phyloP scores from a whole-genome alignment of 1,140 invertebrate genomes.

The Megathymus violae region DNA sequence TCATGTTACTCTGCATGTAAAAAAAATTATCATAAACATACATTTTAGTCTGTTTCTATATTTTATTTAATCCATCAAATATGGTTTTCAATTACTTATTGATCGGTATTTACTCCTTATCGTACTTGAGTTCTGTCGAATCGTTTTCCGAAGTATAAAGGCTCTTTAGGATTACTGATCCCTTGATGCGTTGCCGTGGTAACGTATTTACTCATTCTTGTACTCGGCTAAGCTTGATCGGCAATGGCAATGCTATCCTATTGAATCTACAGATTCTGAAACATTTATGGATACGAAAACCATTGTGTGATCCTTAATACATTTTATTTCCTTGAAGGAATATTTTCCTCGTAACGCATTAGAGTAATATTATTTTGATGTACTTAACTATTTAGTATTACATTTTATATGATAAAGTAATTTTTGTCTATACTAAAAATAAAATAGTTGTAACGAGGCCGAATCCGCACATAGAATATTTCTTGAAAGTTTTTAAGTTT shows the following conservation, averaged over 20 bases:
- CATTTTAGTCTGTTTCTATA: not conserved
- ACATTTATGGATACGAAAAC: conserved; percentile 52
- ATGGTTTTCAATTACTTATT: conserved; percentile 43
- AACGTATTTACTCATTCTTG: conserved; percentile 67
- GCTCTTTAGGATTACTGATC: conserved; percentile 78
- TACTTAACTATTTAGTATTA: not conserved
- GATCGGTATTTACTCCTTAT: conserved; percentile 46
- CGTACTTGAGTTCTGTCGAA: conserved; percentile 63
- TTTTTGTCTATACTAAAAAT: too few species aligned
- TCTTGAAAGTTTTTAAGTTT: too few species aligned
- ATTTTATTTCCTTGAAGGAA: conserved; percentile 19
- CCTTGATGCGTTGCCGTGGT: conserved; percentile 63
- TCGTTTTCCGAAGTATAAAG: conserved; percentile 74
- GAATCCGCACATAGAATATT: too few species aligned
- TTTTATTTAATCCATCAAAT: conserved; percentile 2
- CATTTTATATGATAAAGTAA: not conserved
- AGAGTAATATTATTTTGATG: not conserved
- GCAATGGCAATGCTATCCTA: conserved; percentile 71
- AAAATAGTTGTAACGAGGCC: too few species aligned
- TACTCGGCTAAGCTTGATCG: conserved; percentile 69
- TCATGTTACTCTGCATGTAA: too few species aligned
- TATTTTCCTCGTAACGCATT: not conserved
- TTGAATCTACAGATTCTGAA: conserved; percentile 65
- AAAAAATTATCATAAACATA: too few species aligned
- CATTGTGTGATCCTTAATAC: conserved; percentile 35